Base-by-base conservation (phyloP, 2,797 vertebrate genomes). In the Anolis apletophallus region DNA sequence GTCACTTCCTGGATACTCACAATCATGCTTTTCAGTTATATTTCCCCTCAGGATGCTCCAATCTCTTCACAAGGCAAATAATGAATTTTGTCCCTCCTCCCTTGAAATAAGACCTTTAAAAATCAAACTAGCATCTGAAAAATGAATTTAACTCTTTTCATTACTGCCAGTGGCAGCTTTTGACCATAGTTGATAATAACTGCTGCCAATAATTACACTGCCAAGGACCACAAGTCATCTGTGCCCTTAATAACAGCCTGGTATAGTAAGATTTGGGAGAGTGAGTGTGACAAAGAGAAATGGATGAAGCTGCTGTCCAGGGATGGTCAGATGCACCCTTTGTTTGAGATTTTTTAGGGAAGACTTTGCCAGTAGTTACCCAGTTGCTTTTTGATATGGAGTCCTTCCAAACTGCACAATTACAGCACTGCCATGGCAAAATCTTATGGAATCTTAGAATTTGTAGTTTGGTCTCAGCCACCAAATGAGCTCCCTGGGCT, bases 1-100 rank as follows among this genome's bases (percentile, higher is more conserved):
- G 69, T 57, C 29, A 50, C 19, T 87, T 77, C 73, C 64, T 82
- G 68, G 72, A 46, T 76, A 34, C 61, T 87, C 50, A 57, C 64
- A 68, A 57, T 57, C 64, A 34, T 40, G 46, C 74, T 50, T 55
- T 68, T 82, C 36, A 64, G 26, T 26, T 29, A 64, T 68, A 34
- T 50, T n/a, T 76, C 40, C 13, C 78, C 26, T 64, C n/a, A 69
- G 36, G 34, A 19, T 32, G 11, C 23, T 67, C 11, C 19, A 34
- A 34, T 55, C 36, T 59, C 16, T 71, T 81, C 40, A 67, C 11
- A 40, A 86, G 77, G 64, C 40, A 81, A 86, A 36, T 80, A 64
- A 74, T 64, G 5, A 64, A 52, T 74, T 81, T 52, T 54, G 8
- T 73, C n/a, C 57, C 23, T 8, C 29, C 26, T 7, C 61, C 61